A percentile compares a stretch with the other conserved stretches of the same genome.
Conservation (phyloP, 2,888 invertebrate genomes). For the Lycia hirtaria region DNA sequence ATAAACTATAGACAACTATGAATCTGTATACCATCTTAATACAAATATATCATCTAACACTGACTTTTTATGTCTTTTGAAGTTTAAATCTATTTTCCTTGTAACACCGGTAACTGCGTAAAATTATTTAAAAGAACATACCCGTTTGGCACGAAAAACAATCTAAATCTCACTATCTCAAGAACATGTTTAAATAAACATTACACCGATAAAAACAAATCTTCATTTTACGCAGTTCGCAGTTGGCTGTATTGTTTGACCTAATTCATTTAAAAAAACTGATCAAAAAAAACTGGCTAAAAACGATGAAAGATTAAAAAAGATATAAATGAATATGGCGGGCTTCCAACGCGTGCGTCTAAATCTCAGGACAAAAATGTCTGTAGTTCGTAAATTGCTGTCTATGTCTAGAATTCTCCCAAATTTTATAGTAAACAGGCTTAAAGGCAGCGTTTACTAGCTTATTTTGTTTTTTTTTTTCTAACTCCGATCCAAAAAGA, state of each 20-base stretch:
- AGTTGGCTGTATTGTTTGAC: not conserved
- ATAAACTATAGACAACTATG: too few relatives aligned
- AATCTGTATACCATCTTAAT: too few relatives aligned
- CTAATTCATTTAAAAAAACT: conserved; percentile 17
- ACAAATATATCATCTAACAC: too few relatives aligned
- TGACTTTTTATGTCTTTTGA: too few relatives aligned
- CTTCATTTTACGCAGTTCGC: conserved; percentile 13
- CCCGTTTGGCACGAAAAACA: not conserved
- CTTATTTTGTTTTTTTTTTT: too few relatives aligned
- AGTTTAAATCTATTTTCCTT: not conserved
- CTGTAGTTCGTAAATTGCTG: too few relatives aligned
- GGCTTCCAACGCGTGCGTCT: conserved; percentile 14
- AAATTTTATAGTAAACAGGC: too few relatives aligned
- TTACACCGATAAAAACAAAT: conserved; percentile 15
- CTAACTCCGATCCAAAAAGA: too few relatives aligned
- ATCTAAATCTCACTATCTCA: not conserved
- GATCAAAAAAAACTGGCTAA: conserved; percentile 12
- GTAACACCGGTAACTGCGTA: not conserved
- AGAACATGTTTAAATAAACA: not conserved
- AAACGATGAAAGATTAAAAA: conserved; percentile 13
- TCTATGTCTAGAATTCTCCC: too few relatives aligned
- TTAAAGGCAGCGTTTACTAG: too few relatives aligned
- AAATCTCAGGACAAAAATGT: too few relatives aligned
- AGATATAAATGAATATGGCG: conserved; percentile 30
- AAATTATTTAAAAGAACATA: not conserved